Evolutionary conservation across 2,113 vertebrate genomes (phyloP).

Genomic region (Hippocampus guttulatus): DNA sequence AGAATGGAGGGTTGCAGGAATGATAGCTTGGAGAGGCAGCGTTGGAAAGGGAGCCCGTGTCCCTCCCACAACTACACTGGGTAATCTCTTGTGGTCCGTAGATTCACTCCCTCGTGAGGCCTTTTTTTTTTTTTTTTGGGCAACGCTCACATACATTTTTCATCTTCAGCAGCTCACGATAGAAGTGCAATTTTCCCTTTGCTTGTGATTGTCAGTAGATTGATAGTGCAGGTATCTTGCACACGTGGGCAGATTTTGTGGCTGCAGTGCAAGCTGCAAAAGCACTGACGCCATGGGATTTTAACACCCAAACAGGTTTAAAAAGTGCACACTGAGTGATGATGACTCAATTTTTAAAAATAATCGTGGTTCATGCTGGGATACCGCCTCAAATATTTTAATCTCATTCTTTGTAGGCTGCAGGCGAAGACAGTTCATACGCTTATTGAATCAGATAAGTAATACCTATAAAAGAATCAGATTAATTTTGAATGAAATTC

Average conservation of each 20-base stretch:
- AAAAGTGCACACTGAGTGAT: conserved; percentile 13
- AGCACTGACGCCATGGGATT: conserved; percentile 16
- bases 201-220: conserved; percentile 45
- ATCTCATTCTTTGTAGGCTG: background rate
- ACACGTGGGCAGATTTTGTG: conserved; percentile 39
- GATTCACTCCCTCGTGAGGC: conserved; percentile 34
- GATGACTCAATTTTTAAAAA: conserved; percentile 9
- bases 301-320: conserved; percentile 9
- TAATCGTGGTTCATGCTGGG: background rate
- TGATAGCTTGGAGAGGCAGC: conserved; percentile 10
- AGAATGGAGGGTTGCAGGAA: conserved; percentile 38
- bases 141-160: conserved; percentile 66
- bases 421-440: background rate
- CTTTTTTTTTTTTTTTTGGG: conserved; percentile 41
- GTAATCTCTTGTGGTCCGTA: conserved; percentile 59
- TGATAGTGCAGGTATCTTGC: conserved; percentile 58
- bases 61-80: conserved; percentile 34
- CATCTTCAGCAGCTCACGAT: conserved; percentile 48
- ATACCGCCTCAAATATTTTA: conserved; percentile 12
- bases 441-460: conserved; percentile 17
- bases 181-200: conserved; percentile 60
- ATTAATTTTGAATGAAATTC: background rate
- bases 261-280: conserved; percentile 12
- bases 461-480: conserved; percentile 1
- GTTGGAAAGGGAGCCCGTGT: conserved; percentile 18